phyloP scores from a whole-genome alignment of 2,113 vertebrate species.

The Chionodraco myersi region DNA sequence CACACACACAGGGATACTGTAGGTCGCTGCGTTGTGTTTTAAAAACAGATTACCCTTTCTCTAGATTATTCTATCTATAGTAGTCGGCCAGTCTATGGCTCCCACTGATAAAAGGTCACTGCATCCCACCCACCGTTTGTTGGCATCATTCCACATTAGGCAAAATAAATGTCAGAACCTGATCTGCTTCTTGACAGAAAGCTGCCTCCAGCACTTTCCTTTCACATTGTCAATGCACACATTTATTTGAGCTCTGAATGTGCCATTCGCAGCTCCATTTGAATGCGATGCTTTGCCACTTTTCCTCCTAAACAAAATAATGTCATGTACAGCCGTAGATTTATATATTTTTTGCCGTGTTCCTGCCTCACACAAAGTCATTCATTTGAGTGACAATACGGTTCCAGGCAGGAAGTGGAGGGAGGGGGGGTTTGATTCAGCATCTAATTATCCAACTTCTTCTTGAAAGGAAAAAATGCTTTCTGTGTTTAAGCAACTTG shows the following conservation, averaged over 20 bases:
- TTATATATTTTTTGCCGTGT: conserved; percentile 41
- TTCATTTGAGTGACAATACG: conserved; percentile 76
- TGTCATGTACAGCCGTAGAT: conserved; percentile 56
- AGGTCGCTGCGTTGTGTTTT: conserved; percentile 32
- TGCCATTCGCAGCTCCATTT: conserved; percentile 63
- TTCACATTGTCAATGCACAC: conserved; percentile 56
- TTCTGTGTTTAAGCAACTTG: conserved; percentile 77
- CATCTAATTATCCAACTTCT: conserved; percentile 78
- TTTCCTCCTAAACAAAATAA: conserved; percentile 61
- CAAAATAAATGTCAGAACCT: conserved; percentile 79
- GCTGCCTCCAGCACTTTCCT: conserved; percentile 61
- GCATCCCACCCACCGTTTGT: conserved; percentile 65
- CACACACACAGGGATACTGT: neutral
- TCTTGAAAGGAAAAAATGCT: conserved; percentile 70
- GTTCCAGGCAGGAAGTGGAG: conserved; percentile 62
- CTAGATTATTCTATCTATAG: conserved; percentile 50
- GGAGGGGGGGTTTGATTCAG: conserved; percentile 54
- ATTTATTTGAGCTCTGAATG: conserved; percentile 61
- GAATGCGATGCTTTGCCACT: conserved; percentile 42
- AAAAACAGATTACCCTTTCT: conserved; percentile 54
- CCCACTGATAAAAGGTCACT: conserved; percentile 76
- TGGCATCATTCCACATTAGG: conserved; percentile 69
- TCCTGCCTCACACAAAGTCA: conserved; percentile 59
- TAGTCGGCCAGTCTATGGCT: conserved; percentile 62
- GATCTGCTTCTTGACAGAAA: conserved; percentile 60